Evolutionary conservation across 2,888 invertebrate genomes (phyloP).

Genomic region (Cheilosia vernalis): DNA sequence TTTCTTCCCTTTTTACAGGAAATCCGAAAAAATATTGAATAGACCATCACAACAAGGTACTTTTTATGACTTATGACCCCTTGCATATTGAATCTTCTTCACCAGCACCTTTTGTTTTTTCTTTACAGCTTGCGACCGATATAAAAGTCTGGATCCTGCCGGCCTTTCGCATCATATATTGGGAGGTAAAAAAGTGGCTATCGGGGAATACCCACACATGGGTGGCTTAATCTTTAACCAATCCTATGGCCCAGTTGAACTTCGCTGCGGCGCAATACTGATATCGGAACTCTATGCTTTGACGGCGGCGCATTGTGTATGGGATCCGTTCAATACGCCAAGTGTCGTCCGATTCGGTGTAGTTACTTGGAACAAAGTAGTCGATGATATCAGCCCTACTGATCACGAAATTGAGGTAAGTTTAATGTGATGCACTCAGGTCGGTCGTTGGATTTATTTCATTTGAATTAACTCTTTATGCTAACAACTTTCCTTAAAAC

Average conservation of each 20-base stretch:
- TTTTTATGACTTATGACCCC: not conserved
- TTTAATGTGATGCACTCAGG: too few relatives aligned
- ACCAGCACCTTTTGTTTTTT: not conserved
- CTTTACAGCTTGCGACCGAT: slow-evolving; percentile 43
- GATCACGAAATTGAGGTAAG: slow-evolving; percentile 50
- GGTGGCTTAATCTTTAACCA: slow-evolving; percentile 61
- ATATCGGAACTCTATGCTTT: slow-evolving; percentile 67
- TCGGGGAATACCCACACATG: slow-evolving; percentile 76
- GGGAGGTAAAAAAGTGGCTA: slow-evolving; percentile 58
- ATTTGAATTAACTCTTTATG: too few relatives aligned
- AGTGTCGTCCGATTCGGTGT: slow-evolving; percentile 63
- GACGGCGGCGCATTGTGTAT: slow-evolving; percentile 75
- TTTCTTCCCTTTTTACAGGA: too few relatives aligned
- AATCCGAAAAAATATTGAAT: too few relatives aligned
- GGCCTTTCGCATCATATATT: slow-evolving; percentile 65
- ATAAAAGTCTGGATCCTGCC: slow-evolving; percentile 8
- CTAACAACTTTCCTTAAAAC: too few relatives aligned
- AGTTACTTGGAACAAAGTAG: slow-evolving; percentile 30
- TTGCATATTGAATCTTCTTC: not conserved
- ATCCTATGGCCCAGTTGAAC: not conserved
- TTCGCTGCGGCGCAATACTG: slow-evolving; percentile 66
- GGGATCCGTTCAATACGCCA: slow-evolving; percentile 17
- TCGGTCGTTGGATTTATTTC: too few relatives aligned
- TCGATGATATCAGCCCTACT: not conserved
- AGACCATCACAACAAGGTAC: slow-evolving; percentile 24